Base-by-base conservation (phyloP, 92 coral and sea anemone genomes). In the Nematostella vectensis region DNA sequence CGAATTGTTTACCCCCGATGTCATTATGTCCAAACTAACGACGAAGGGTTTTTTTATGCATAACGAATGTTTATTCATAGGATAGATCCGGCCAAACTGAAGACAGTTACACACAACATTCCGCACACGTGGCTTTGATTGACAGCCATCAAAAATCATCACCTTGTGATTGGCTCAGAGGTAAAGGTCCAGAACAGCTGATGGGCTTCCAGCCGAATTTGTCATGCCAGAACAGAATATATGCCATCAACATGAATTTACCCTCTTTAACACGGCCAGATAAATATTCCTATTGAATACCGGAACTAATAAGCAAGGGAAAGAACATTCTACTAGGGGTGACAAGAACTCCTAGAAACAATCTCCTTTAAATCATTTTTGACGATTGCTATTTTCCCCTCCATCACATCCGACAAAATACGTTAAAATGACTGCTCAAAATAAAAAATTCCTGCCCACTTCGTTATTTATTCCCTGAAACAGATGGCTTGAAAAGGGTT, bases 81-180 rank as follows among this genome's bases (percentile, higher is more conserved):
- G n/a, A n/a, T n/a, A n/a, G n/a, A n/a, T n/a, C n/a, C n/a, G n/a
- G n/a, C n/a, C n/a, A n/a, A n/a, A n/a, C n/a, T n/a, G n/a, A n/a
- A n/a, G n/a, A n/a, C n/a, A n/a, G n/a, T n/a, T n/a, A n/a, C n/a
- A n/a, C n/a, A n/a, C n/a, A n/a, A 85, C 80, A 79, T 80, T 75
- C 75, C 51, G 27, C 80, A 85, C 95, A 85, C 95, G 95, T 85
- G 95, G 77, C 83, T 48, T 51, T 85, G 95, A 85, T 81, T 85
- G 95, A 64, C 88, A 85, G 74, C 70, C 83, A 71, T 80, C 95
- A 58, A 57, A 44, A 62, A 61, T 69, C 62, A 67, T 50, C 53
- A 65, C 72, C 69, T 59, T 50, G 74, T 74, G 80, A 85, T 85
- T 85, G 95, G 95, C 50, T 62, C 27, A 54, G 30, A 38, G 57